These are phyloP conservation scores for Thaleichthys pacificus DNA, from an alignment of 2,797 vertebrate species.

Conservation along the genomic window DNA sequence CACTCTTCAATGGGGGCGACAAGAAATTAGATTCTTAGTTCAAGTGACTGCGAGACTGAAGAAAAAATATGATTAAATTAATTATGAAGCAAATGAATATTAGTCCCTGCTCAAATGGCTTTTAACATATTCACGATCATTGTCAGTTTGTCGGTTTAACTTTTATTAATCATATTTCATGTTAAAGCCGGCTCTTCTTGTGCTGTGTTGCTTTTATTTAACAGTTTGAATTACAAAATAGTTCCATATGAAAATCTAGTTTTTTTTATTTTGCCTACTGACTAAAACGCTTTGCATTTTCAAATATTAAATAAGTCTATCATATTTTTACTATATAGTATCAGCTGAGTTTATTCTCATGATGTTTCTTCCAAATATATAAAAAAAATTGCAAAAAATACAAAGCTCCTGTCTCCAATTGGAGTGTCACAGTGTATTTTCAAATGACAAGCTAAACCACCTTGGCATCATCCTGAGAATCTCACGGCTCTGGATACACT, in stretches of 20 bases:
- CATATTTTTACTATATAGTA: too few relatives aligned
- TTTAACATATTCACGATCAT: constrained; percentile 62
- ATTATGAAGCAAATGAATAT: constrained; percentile 67
- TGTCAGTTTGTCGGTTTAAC: constrained; percentile 65
- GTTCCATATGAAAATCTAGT: constrained; percentile 17
- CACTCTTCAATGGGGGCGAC: constrained; percentile 58
- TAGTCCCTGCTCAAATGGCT: constrained; percentile 61
- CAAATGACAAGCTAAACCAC: constrained; percentile 63
- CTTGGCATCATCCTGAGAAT: constrained; percentile 47
- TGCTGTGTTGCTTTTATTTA: constrained; percentile 33
- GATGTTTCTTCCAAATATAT: neutral
- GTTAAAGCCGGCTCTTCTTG: constrained; percentile 37
- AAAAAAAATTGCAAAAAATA: constrained; percentile 12
- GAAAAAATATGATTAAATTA: constrained; percentile 71
- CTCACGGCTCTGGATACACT: constrained; percentile 63
- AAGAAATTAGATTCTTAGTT: constrained; percentile 71
- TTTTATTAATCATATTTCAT: constrained; percentile 64
- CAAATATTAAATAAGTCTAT: neutral
- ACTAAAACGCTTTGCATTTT: neutral
- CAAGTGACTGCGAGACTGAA: constrained; percentile 58
- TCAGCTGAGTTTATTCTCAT: neutral
- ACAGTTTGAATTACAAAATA: constrained; percentile 23
- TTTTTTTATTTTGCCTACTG: constrained; percentile 1
- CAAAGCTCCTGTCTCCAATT: constrained; percentile 28
- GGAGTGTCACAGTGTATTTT: constrained; percentile 61